These are phyloP conservation scores for Microcebus murinus DNA, from an alignment of 2,113 vertebrate species.

Conservation along the genomic window DNA sequence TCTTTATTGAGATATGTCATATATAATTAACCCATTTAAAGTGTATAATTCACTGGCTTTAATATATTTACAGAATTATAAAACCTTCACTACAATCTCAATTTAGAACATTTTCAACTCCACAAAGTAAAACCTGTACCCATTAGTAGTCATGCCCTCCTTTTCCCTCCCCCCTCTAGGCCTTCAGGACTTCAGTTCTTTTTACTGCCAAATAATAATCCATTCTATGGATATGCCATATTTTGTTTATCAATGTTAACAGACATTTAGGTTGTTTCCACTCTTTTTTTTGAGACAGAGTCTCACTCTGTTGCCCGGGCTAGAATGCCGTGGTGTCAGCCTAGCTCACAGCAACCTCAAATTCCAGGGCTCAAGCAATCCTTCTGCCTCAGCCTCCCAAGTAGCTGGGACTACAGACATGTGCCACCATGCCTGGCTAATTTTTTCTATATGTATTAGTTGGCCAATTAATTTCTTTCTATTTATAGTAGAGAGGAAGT, in stretches of 20 bases:
- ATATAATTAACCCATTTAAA: background rate
- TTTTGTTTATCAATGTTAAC: background rate
- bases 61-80: background rate
- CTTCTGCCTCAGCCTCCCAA: no score
- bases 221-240: background rate
- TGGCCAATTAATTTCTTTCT: no score
- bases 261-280: background rate
- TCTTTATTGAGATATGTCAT: background rate
- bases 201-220: background rate
- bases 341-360: no score
- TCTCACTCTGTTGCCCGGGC: no score
- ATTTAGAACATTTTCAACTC: conserved; percentile 2
- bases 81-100: background rate
- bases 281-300: background rate
- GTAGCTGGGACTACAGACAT: no score
- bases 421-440: no score
- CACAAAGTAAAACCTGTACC: background rate
- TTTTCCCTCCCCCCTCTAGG: background rate
- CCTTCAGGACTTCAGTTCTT: background rate
- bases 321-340: no score
- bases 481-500: no score
- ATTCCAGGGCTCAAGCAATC: no score
- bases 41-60: background rate
- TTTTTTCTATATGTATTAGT: no score
- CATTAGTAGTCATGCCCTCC: background rate